phyloP scores from a whole-genome alignment of 2,797 vertebrate species.

The Sebastes hopkinsi region DNA sequence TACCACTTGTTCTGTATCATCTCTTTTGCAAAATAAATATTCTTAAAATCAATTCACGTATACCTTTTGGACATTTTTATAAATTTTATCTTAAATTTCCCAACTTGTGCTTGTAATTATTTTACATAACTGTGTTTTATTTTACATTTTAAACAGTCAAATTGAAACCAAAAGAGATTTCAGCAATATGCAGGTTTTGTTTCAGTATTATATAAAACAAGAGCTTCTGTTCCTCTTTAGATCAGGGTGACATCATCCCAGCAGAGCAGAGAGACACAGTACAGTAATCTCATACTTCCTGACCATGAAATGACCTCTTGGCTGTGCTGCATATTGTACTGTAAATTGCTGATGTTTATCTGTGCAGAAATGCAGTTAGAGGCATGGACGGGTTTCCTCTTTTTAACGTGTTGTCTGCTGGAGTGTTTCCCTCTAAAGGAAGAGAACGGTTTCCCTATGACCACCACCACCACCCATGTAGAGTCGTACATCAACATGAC shows the following conservation, averaged over 20 bases:
- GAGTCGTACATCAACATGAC: slow-evolving; percentile 9
- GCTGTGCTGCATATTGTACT: not conserved
- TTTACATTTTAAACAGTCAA: too few species aligned
- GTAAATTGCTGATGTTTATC: slow-evolving; percentile 23
- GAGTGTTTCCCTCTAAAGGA: not conserved
- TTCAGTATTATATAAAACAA: not conserved
- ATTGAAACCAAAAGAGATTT: not conserved
- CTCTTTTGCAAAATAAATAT: not conserved
- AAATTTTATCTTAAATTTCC: too few species aligned
- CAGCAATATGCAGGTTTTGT: not conserved
- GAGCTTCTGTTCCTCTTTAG: not conserved
- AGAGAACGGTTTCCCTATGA: not conserved
- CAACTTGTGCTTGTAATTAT: too few species aligned
- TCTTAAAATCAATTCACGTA: too few species aligned
- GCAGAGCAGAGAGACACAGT: not conserved
- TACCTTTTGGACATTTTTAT: too few species aligned
- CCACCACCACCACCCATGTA: not conserved
- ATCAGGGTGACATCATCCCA: not conserved
- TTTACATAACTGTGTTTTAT: too few species aligned
- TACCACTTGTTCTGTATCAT: not conserved
- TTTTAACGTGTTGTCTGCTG: not conserved
- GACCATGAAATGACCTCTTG: slow-evolving; percentile 7
- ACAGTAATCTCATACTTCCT: not conserved
- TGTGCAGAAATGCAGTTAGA: not conserved
- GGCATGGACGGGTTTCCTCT: too few species aligned